These are phyloP conservation scores for Astyanax mexicanus DNA, from an alignment of 2,797 vertebrate genomes.

Conservation along the genomic window DNA sequence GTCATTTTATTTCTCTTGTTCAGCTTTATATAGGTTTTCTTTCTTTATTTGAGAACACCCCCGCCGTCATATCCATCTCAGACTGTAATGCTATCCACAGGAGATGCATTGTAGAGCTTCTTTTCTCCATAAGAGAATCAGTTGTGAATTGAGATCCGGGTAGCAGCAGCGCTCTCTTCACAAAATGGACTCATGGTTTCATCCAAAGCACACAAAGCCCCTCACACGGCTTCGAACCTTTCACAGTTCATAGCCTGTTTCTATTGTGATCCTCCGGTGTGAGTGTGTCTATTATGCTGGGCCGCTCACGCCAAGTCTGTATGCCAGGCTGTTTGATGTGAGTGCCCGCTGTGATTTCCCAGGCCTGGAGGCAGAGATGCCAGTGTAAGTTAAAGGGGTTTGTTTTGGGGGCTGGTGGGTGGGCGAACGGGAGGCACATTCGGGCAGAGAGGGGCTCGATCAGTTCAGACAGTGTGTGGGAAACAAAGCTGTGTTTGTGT, in stretches of 20 bases:
- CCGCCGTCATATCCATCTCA: not conserved
- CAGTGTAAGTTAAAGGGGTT: conserved; percentile 42
- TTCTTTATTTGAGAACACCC: not conserved
- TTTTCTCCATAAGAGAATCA: conserved; percentile 2
- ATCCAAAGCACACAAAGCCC: conserved; percentile 15
- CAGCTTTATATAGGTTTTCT: not conserved
- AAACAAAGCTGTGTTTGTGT: conserved; percentile 37
- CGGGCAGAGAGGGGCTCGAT: conserved; percentile 20
- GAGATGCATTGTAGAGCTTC: not conserved
- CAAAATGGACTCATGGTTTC: conserved; percentile 3
- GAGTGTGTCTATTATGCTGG: conserved; percentile 18
- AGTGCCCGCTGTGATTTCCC: conserved; percentile 43
- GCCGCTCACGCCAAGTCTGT: conserved; percentile 5
- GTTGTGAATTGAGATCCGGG: not conserved
- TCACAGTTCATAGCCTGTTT: conserved; percentile 21
- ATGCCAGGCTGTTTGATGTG: conserved; percentile 56
- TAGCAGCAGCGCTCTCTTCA: not conserved
- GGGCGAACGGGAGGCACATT: conserved; percentile 5
- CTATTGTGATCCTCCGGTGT: conserved; percentile 24
- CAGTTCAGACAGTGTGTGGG: conserved; percentile 36
- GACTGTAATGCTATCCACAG: not conserved
- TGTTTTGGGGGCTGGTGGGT: conserved; percentile 34
- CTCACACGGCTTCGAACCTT: not conserved
- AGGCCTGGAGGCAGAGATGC: conserved; percentile 40
- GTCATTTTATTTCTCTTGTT: not conserved